Conservation (phyloP, 1,140 invertebrate species). For the Brachystomella parvula region DNA sequence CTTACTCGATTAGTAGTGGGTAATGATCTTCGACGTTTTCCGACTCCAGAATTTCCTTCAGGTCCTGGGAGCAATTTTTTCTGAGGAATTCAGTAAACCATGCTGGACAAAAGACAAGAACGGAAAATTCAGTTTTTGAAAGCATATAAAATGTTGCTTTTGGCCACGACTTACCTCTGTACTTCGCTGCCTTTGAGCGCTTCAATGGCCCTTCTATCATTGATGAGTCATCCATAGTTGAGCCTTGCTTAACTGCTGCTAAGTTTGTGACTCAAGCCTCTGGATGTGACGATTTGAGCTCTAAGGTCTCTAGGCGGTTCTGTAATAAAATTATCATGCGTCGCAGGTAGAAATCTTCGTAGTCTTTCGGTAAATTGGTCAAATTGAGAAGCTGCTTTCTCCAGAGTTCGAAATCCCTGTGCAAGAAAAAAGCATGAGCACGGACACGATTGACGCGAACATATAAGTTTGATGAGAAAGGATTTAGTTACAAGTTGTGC, state of each 20-base stretch:
- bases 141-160: too few species aligned
- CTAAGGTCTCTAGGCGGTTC: conserved; percentile 18
- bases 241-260: too few species aligned
- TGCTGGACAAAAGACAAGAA: conserved; percentile 14
- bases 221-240: too few species aligned
- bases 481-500: conserved; percentile 42
- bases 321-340: conserved; percentile 41
- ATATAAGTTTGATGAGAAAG: conserved; percentile 3
- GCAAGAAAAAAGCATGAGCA: conserved; percentile 18
- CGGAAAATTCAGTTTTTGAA: too few species aligned
- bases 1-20: conserved; percentile 36
- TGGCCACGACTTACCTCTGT: too few species aligned
- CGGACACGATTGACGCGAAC: neutral
- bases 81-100: conserved; percentile 35
- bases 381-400: conserved; percentile 47
- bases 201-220: too few species aligned
- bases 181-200: too few species aligned
- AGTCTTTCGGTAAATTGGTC: conserved; percentile 47
- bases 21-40: conserved; percentile 41
- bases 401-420: conserved; percentile 47
- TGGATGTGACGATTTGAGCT: too few species aligned
- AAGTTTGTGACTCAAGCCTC: too few species aligned
- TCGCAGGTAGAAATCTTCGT: conserved; percentile 49
- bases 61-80: conserved; percentile 38
- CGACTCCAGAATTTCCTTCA: conserved; percentile 40